phyloP scores from a whole-genome alignment of 1,140 invertebrate genomes.

The Microplitis demolitor region DNA sequence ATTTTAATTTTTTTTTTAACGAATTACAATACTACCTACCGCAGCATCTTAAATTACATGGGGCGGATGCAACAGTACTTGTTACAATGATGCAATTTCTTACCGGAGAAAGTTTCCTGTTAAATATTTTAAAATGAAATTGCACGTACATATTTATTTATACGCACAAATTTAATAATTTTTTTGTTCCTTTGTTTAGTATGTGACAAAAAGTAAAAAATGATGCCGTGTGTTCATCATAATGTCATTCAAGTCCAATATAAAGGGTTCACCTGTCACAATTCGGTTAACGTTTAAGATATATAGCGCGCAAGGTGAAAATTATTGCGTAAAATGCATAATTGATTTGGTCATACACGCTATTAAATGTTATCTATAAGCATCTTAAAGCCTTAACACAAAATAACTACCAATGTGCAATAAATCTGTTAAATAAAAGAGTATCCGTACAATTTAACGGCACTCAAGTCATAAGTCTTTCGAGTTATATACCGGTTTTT shows the following conservation, averaged over 20 bases:
- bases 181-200: background rate
- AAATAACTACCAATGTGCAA: background rate
- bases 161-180: background rate
- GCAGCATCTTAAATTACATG: constrained; percentile 21
- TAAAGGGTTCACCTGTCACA: background rate
- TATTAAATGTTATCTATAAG: background rate
- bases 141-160: background rate
- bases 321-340: background rate
- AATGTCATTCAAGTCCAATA: constrained; percentile 7
- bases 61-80: constrained; percentile 12
- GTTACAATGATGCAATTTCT: constrained; percentile 35
- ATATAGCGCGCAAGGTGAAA: background rate
- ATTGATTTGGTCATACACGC: background rate
- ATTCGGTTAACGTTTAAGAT: background rate
- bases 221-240: background rate
- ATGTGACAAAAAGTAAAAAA: background rate
- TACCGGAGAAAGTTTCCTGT: constrained; percentile 34
- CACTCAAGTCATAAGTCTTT: background rate
- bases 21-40: constrained; percentile 6
- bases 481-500: background rate
- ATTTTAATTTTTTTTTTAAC: constrained; percentile 26
- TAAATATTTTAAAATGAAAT: background rate
- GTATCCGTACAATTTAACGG: background rate
- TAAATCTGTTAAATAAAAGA: background rate
- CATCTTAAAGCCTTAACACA: constrained; percentile 1